Conservation (phyloP, 2,888 invertebrate genomes). For the Drosophila bunnanda region DNA sequence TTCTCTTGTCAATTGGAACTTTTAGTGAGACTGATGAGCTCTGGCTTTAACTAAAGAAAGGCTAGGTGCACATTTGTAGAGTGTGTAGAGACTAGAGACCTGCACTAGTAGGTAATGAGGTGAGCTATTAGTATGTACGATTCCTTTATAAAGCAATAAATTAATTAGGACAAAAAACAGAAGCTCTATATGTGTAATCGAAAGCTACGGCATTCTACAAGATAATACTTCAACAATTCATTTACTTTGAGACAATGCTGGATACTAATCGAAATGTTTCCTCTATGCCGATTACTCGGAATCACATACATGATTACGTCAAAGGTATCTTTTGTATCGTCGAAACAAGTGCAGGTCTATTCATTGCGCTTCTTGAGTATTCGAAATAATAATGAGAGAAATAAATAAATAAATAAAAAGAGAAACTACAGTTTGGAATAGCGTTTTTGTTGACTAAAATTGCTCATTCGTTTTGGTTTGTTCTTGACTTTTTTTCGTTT, state of each 20-base stretch:
- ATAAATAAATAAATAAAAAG: neutral
- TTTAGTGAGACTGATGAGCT: too few relatives aligned
- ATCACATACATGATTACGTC: conserved; percentile 1
- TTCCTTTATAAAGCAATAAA: neutral
- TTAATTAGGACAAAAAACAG: neutral
- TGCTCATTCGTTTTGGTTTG: neutral
- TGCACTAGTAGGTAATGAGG: neutral
- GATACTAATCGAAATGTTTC: neutral
- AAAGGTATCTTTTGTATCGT: neutral
- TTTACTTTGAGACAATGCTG: too few relatives aligned
- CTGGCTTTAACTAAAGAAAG: neutral
- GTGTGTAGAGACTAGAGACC: neutral
- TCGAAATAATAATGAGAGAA: accelerated
- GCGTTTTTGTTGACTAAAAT: conserved; percentile 13
- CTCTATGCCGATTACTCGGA: neutral
- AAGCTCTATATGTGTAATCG: neutral
- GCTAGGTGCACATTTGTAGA: neutral
- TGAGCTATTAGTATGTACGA: neutral
- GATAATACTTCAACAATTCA: neutral
- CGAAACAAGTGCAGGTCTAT: conserved; percentile 4
- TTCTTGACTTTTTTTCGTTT: neutral
- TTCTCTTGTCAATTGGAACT: too few relatives aligned
- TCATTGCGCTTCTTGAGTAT: neutral
- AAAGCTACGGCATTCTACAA: neutral
- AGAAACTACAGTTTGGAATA: neutral